Evolutionary conservation across 2,797 vertebrate genomes (phyloP).

Genomic region (Mormyrops boulengeri): DNA sequence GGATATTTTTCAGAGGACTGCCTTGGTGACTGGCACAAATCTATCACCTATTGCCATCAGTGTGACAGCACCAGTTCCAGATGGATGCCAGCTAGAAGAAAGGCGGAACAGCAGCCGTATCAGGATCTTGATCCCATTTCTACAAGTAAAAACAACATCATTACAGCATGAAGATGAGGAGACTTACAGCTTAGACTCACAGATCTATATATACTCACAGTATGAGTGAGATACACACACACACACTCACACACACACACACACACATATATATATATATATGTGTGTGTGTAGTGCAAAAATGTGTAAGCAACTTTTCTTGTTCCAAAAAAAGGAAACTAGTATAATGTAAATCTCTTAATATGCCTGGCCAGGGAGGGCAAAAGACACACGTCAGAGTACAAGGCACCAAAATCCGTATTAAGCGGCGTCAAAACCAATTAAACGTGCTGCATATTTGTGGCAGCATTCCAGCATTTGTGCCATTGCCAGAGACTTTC

Average conservation of each 20-base stretch:
- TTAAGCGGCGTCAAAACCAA: neutral
- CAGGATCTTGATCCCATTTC: neutral
- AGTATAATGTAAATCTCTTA: neutral
- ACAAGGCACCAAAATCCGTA: neutral
- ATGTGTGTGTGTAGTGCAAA: neutral
- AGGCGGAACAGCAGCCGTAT: neutral
- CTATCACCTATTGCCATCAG: conserved; percentile 1
- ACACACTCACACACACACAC: neutral
- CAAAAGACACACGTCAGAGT: neutral
- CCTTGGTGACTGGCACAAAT: neutral
- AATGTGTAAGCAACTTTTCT: neutral
- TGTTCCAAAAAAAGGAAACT: neutral
- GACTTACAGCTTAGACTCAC: neutral
- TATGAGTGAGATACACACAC: neutral
- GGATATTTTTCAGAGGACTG: conserved; percentile 3
- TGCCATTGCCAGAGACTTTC: neutral
- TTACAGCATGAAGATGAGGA: neutral
- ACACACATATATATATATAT: neutral
- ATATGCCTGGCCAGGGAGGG: neutral
- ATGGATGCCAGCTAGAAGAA: neutral
- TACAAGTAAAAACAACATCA: conserved; percentile 1
- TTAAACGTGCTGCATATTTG: neutral
- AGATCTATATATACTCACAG: neutral
- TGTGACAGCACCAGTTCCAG: neutral
- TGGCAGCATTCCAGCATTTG: neutral